phyloP scores from a whole-genome alignment of 2,888 invertebrate genomes.

The Stomorhina lunata region DNA sequence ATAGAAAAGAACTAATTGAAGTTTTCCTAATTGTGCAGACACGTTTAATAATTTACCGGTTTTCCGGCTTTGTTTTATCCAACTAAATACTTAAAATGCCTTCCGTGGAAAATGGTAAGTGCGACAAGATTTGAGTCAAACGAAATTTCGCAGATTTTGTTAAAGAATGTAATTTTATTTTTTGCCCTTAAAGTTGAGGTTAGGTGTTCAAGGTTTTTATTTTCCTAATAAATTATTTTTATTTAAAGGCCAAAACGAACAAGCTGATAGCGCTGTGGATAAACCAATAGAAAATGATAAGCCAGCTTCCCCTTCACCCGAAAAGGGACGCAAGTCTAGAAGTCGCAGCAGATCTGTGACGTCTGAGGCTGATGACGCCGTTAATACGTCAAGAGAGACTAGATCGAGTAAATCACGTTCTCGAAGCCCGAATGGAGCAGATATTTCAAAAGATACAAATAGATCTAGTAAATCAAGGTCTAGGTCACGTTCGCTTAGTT shows the following conservation, averaged over 20 bases:
- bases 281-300: constrained; percentile 13
- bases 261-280: neutral
- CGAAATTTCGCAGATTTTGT: too few species aligned
- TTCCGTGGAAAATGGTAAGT: constrained; percentile 55
- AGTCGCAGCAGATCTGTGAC: constrained; percentile 38
- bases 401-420: constrained; percentile 61
- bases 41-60: neutral
- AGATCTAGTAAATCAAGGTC: constrained; percentile 62
- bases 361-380: neutral
- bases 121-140: too few species aligned
- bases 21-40: too few species aligned
- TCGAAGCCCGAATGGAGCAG: constrained; percentile 34
- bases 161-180: neutral
- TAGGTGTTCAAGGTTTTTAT: neutral
- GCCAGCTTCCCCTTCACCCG: neutral
- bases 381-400: constrained; percentile 24
- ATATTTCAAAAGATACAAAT: constrained; percentile 16
- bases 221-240: neutral
- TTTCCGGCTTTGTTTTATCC: neutral
- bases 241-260: constrained; percentile 26
- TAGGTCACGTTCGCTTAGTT: constrained; percentile 55
- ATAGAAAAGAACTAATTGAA: neutral
- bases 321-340: constrained; percentile 17
- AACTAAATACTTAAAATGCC: too few species aligned
- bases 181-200: constrained; percentile 42